phyloP scores from a whole-genome alignment of 92 coral and sea anemone genomes.

The Actinernus sp. region DNA sequence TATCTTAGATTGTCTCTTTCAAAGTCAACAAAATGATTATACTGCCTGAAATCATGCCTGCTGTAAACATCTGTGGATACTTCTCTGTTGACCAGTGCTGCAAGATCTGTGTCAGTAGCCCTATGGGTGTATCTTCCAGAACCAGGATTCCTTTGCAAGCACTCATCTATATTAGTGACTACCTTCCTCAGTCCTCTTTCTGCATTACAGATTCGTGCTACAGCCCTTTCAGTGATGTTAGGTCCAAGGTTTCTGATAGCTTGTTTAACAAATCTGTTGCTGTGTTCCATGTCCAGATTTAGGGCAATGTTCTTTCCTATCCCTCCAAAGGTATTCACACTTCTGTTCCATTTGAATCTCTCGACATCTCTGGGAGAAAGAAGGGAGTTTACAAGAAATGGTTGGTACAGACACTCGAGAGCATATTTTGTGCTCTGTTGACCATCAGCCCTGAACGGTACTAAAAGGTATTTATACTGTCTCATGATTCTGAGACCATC shows the following conservation, averaged over 20 bases:
- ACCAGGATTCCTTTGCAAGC: constrained; percentile 6
- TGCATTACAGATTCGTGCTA: constrained; percentile 22
- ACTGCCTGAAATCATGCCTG: constrained; percentile 9
- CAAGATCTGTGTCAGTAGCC: constrained; percentile 11
- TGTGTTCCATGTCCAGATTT: constrained; percentile 56
- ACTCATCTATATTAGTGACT: background rate
- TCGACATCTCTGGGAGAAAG: constrained; percentile 53
- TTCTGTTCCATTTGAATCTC: constrained; percentile 45
- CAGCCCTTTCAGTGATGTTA: constrained; percentile 41
- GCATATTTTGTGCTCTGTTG: constrained; percentile 63
- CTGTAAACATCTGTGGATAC: constrained; percentile 5
- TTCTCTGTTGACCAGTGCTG: background rate
- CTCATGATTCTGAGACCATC: constrained; percentile 62
- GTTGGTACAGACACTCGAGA: constrained; percentile 73
- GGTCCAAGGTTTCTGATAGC: constrained; percentile 41
- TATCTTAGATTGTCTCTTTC: constrained; percentile 16
- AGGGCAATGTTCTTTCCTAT: constrained; percentile 41
- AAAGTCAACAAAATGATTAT: constrained; percentile 5
- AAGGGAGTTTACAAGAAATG: too few relatives aligned
- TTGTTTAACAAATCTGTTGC: constrained; percentile 29
- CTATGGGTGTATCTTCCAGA: constrained; percentile 42
- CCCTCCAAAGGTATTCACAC: constrained; percentile 45
- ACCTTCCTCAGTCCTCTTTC: constrained; percentile 22
- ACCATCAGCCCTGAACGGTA: constrained; percentile 62
- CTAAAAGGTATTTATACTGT: constrained; percentile 58